A percentile compares a stretch with the other conserved stretches of the same genome.
Conservation (phyloP, 2,113 vertebrate species). For the Junco hyemalis region DNA sequence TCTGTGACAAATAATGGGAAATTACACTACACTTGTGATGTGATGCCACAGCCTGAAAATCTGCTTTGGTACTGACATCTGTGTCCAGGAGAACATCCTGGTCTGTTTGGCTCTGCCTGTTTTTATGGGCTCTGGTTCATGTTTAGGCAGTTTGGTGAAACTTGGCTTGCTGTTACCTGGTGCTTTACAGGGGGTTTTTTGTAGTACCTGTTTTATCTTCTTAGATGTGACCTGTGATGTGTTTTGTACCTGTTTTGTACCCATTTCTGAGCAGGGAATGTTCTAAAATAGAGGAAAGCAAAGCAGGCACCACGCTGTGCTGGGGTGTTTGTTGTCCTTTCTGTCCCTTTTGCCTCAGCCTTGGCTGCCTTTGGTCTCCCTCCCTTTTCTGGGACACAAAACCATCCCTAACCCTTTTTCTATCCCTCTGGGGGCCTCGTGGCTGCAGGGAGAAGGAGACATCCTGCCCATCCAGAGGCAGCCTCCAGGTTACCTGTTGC, state of each 20-base stretch:
- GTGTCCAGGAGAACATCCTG: not conserved
- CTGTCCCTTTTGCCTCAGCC: not conserved
- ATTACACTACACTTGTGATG: fast-evolving
- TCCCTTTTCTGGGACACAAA: fast-evolving
- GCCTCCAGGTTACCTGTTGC: not conserved
- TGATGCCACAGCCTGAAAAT: not conserved
- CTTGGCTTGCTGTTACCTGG: not conserved
- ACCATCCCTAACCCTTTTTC: not conserved
- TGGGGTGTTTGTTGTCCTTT: not conserved
- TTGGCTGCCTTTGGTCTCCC: not conserved
- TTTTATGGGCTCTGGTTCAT: not conserved
- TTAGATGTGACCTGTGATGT: not conserved
- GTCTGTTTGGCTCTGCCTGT: not conserved
- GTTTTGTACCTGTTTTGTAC: not conserved
- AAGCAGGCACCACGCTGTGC: fast-evolving
- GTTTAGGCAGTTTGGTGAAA: not conserved
- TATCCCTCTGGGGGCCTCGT: fast-evolving
- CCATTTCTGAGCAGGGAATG: not conserved
- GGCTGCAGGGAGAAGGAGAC: not conserved
- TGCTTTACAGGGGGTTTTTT: not conserved
- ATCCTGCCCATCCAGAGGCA: not conserved
- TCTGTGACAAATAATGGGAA: not conserved
- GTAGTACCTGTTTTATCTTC: not conserved
- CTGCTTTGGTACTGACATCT: not conserved
- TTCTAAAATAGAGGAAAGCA: not conserved